Evolutionary conservation across 2,797 vertebrate species (phyloP), one percentile per base, ranked within the genome.

Genomic region (Sebastes itinus): DNA sequence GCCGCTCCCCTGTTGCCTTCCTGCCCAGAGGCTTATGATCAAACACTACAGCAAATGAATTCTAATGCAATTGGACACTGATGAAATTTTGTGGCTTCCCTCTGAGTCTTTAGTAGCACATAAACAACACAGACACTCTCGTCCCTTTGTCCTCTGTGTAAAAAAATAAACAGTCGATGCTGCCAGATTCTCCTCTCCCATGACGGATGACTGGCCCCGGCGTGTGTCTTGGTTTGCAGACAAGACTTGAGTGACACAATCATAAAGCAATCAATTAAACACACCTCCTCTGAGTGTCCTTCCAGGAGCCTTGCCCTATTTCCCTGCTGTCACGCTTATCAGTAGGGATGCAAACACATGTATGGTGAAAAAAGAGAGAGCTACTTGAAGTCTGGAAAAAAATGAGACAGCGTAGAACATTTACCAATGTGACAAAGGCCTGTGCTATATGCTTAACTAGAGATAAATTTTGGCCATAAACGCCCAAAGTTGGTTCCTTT

Each of bases 191-290:
- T 75, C 68, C 76, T 75, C 54, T 55, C 69, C 63, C 20, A 62
- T 85, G 85, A 88, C 73, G 74, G 85, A 89, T 88, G 86, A 89
- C 74, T 91, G 78, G 73, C 72, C 77, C 72, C 76, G 56, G 23
- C 4, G 3, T 80, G 80, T 85, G 77, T 78, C 86, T 75, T 70
- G 55, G 78, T 85, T 67, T 60, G 79, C 59, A 76, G 65, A 86
- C 69, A 72, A 74, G 73, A 72, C 76, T 75, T 81, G 80, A 89
- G 72, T 85, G 80, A 89, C 86, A 89, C 67, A 77, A 82, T 89
- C 83, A 84, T 67, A 78, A 79, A 75, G 70, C 77, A 84, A 91
- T 90, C 88, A 89, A 81, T 92, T 84, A 88, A 93, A 84, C 72
- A 38, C 55, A 61, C 67, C 75, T 74, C 81, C 64, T 83, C 75